Conservation (phyloP, 2,888 invertebrate genomes). For the Amphimallon solstitiale region DNA sequence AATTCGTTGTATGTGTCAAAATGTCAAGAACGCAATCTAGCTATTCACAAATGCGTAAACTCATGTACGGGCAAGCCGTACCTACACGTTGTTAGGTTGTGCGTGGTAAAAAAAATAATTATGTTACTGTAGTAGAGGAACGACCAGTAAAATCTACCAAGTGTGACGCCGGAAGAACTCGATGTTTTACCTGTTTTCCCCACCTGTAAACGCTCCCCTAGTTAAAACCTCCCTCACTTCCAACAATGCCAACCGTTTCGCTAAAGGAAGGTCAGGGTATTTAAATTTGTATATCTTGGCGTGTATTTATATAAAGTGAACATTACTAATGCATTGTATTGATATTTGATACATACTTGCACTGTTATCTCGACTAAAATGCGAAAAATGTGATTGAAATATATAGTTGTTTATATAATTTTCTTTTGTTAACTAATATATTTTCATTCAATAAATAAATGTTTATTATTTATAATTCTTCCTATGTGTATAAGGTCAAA, state of each 20-base stretch:
- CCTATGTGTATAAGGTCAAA: too few species aligned
- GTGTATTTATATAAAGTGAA: not conserved
- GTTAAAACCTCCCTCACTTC: constrained; percentile 27
- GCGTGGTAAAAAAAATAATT: constrained; percentile 6
- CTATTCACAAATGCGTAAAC: not conserved
- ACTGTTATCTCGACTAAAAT: too few species aligned
- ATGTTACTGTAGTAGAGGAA: constrained; percentile 20
- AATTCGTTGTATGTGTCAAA: too few species aligned
- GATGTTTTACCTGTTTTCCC: constrained; percentile 38
- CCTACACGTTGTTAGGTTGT: not conserved
- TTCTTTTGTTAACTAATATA: too few species aligned
- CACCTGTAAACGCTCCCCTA: constrained; percentile 36
- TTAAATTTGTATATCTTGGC: not conserved
- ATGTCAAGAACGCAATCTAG: too few species aligned
- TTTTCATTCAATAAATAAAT: too few species aligned
- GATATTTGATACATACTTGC: too few species aligned
- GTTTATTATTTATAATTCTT: too few species aligned
- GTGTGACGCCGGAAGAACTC: constrained; percentile 37
- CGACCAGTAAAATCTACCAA: constrained; percentile 33
- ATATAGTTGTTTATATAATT: too few species aligned
- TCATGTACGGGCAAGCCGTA: not conserved
- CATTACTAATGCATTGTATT: not conserved
- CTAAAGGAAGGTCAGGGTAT: constrained; percentile 26
- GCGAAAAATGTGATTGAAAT: too few species aligned
- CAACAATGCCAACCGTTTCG: constrained; percentile 28